Base-by-base conservation (phyloP, 1,140 invertebrate genomes). In the Diorhabda sublineata region DNA sequence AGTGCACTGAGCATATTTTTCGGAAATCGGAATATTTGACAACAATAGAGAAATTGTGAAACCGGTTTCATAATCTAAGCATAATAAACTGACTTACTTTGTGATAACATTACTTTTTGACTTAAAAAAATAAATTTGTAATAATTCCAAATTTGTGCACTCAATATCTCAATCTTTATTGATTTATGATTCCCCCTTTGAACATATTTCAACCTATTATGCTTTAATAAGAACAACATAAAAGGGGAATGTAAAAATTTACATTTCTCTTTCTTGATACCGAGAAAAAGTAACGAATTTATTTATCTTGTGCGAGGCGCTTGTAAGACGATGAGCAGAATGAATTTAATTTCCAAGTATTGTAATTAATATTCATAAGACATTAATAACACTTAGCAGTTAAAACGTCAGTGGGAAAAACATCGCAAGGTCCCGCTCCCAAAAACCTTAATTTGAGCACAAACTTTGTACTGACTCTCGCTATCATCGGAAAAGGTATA, bases 301-400 rank as follows among this genome's bases (percentile, higher is more conserved):
- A 52, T 52, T 52, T 52, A 52, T 52, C 47, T 52, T 52, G 47
- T 52, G 47, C 47, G 47, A 52, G 47, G 47, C 47, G 47, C 47
- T 52, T 52, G 6, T 52, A 52, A 52, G 47, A 52, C 6, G n/a
- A 52, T 52, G 47, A 52, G n/a, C 47, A 52, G 47, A 52, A 52
- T 52, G n/a, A 52, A 52, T 52, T 52, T 52, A 52, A 52, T 52
- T 52, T 8, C 6, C 47, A 52, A 52, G 47, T 52, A 52, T 52
- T 52, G 47, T 52, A 52, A 52, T 52, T 52, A 52, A 52, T 52
- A 52, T 52, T 52, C 47, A 52, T 52, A 52, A 52, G 47, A 52
- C 47, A 52, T 52, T 52, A 52, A 52, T 52, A 52, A 52, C 47
- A 52, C 47, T 52, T 52, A 52, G 47, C 47, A 52, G 47, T n/a